Percentiles rank a stretch among this genome's conserved stretches.
phyloP scores from a whole-genome alignment of 1,140 invertebrate species.

The Hermatobates lingyangjiaoensis region DNA sequence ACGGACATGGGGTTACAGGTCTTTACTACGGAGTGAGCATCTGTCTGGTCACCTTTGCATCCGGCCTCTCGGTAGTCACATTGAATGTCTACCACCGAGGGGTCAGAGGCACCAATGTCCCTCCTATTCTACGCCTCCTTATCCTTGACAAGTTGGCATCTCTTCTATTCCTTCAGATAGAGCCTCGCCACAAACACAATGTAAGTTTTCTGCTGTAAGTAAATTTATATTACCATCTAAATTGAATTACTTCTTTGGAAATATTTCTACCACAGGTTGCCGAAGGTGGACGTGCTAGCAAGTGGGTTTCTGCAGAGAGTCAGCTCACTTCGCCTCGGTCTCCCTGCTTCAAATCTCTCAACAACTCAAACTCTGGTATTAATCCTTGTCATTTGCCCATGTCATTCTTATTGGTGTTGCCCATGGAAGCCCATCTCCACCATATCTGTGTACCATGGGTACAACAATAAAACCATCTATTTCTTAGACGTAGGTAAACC shows the following conservation, averaged over 20 bases:
- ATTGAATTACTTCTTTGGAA: neutral
- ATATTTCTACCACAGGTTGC: neutral
- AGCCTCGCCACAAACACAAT: conserved; percentile 25
- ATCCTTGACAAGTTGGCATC: conserved; percentile 42
- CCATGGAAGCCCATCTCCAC: no score
- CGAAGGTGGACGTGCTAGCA: neutral
- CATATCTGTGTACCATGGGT: no score
- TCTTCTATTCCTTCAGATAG: conserved; percentile 41
- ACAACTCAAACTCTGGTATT: conserved; percentile 11
- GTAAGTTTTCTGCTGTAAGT: conserved; percentile 1
- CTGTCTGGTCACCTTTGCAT: conserved; percentile 73
- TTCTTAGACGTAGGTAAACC: no score
- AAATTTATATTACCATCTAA: neutral
- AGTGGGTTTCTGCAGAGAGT: conserved; percentile 11
- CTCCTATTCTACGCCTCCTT: conserved; percentile 41
- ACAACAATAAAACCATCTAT: no score
- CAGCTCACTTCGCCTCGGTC: conserved; percentile 8
- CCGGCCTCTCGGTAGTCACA: conserved; percentile 64
- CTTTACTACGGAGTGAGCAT: conserved; percentile 84
- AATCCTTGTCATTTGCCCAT: no score
- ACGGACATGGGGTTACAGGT: conserved; percentile 45
- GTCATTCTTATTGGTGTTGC: no score
- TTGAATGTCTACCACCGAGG: conserved; percentile 77
- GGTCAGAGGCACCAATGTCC: conserved; percentile 53
- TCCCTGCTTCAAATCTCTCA: conserved; percentile 10